Percentiles rank a stretch among this genome's conserved stretches.
Conservation (phyloP, 2,797 vertebrate genomes). For the Pygocentrus nattereri region DNA sequence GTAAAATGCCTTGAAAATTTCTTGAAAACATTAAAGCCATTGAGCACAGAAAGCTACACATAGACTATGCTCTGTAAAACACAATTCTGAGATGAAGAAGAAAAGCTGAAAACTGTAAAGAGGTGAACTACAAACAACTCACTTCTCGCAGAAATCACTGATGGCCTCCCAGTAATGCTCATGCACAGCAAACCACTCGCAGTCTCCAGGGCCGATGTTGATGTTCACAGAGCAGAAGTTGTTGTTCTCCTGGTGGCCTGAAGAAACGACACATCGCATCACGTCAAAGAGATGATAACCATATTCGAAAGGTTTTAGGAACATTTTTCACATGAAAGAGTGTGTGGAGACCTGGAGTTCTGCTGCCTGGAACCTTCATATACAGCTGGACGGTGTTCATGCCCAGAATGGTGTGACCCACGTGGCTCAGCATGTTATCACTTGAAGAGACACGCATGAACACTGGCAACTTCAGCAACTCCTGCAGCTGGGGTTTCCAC, state of each 20-base stretch:
- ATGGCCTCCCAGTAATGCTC: constrained; percentile 86
- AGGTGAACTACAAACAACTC: constrained; percentile 18
- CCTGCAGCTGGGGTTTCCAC: constrained; percentile 87
- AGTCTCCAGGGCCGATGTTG: constrained; percentile 87
- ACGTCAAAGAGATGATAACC: background rate
- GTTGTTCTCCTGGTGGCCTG: constrained; percentile 89
- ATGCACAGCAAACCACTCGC: constrained; percentile 87
- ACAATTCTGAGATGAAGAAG: background rate
- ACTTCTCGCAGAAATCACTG: constrained; percentile 85
- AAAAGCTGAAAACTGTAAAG: background rate
- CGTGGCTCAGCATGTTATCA: constrained; percentile 87
- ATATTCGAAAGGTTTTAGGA: background rate
- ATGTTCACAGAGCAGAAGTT: constrained; percentile 89
- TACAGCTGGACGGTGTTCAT: constrained; percentile 90
- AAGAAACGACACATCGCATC: constrained; percentile 1
- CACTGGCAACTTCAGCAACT: constrained; percentile 85
- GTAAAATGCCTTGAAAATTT: too few species aligned
- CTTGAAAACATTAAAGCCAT: too few species aligned
- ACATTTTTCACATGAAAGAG: background rate
- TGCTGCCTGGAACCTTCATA: constrained; percentile 87
- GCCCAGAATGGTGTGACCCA: constrained; percentile 87
- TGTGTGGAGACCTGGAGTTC: constrained; percentile 78
- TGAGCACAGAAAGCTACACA: too few species aligned
- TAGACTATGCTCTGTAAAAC: background rate
- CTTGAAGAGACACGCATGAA: constrained; percentile 87